Base-by-base conservation (phyloP, 1,140 invertebrate species). In the Anastrepha ludens region DNA sequence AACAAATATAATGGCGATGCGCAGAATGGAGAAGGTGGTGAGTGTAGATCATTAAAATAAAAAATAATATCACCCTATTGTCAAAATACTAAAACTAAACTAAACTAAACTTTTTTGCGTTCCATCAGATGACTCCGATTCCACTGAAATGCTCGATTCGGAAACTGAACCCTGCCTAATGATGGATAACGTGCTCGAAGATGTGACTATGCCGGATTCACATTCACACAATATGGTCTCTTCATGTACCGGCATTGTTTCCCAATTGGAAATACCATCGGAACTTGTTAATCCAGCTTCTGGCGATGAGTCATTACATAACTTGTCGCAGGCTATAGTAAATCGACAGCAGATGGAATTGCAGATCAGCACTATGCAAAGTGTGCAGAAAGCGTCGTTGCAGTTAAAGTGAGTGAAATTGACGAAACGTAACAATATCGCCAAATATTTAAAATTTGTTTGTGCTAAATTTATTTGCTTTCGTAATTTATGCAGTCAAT, bases 151-250 rank as follows among this genome's bases (percentile, higher is more conserved):
- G 90, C 93, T 97, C 13, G 96, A 97, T 92, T 97, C 96, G 3
- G 96, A 97, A 94, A 97, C 96, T 0, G 96, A 97, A 90, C 96
- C 96, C 7, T 97, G 96, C 89, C 93, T 97, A 41, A 96, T 97
- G 95, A 97, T 96, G 94, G 96, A 97, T 90, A 95, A 95, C 88
- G 95, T 96, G 8, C 87, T 96, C 58, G 95, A 96, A 91, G 95
- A 96, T 91, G 95, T 96, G 47, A 93, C 95, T 3, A 92, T 95
- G 62, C 95, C 94, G 2, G 95, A 96, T 88, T 95, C 95, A 15
- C 95, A 96, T 91, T 95, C 95, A 60, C 95, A 96, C 87, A 96
- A 96, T 90, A 95, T 96, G 94, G 94, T 96, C 2, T 96, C 95
- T 58, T 95, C 95, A 39, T 91, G 90, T 87, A 91, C 90, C 29